Conservation (phyloP, 1,140 invertebrate species). For the Orussus abietinus region DNA sequence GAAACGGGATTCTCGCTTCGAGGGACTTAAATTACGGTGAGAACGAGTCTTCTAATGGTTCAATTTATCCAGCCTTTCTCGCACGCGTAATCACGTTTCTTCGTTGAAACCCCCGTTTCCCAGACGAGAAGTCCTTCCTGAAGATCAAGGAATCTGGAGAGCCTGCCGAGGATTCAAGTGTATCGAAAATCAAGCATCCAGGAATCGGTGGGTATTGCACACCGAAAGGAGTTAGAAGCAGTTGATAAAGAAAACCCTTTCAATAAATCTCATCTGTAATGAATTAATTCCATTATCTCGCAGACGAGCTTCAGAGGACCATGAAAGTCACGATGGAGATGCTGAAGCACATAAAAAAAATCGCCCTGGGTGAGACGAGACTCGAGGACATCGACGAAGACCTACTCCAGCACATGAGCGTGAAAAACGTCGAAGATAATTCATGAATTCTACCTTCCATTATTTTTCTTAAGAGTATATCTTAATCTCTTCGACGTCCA, state of each 20-base stretch:
- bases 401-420: slow-evolving; percentile 5
- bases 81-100: background rate
- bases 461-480: no score
- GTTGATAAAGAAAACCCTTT: no score
- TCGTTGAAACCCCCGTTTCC: background rate
- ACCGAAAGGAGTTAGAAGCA: no score
- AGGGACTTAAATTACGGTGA: slow-evolving; percentile 16
- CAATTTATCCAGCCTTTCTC: background rate
- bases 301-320: slow-evolving; percentile 19
- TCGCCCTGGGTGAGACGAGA: slow-evolving; percentile 11
- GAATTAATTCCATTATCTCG: slow-evolving; percentile 6
- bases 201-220: slow-evolving; percentile 13
- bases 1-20: slow-evolving; percentile 12
- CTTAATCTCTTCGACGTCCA: no score
- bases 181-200: slow-evolving; percentile 10
- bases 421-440: background rate
- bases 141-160: slow-evolving; percentile 4
- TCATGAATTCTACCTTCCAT: no score
- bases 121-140: slow-evolving; percentile 3
- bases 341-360: slow-evolving; percentile 20
- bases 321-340: slow-evolving; percentile 17
- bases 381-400: slow-evolving; percentile 10
- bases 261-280: background rate
- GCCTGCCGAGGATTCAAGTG: background rate
- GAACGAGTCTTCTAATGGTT: background rate